Conservation (phyloP, 2,113 vertebrate species). For the Todiramphus saurophagus region DNA sequence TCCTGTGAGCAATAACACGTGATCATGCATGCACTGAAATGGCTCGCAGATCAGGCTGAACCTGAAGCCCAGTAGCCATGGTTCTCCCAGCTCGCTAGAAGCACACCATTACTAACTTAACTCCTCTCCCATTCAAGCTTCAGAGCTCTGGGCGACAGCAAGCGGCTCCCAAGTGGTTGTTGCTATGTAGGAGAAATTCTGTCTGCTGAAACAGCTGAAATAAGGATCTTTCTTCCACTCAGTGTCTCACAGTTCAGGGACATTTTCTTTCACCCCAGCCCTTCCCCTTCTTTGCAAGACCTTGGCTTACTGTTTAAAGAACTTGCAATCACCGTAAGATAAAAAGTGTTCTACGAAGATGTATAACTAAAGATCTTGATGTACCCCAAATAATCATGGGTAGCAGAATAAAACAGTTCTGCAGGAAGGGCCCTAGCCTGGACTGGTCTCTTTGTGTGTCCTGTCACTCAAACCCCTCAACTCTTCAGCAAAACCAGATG, state of each 20-base stretch:
- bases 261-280: not conserved
- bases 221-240: not conserved
- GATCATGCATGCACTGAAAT: not conserved
- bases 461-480: not conserved
- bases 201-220: not conserved
- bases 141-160: not conserved
- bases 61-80: not conserved
- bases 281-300: conserved; percentile 7
- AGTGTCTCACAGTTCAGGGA: conserved; percentile 23
- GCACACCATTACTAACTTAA: not conserved
- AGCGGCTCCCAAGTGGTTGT: not conserved
- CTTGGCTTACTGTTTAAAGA: conserved; percentile 59
- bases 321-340: conserved; percentile 4
- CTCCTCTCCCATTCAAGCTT: not conserved
- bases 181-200: not conserved
- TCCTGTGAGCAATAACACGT: not conserved
- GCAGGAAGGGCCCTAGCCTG: not conserved
- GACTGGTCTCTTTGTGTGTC: not conserved
- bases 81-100: not conserved
- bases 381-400: conserved; percentile 5
- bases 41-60: not conserved
- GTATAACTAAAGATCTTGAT: not conserved
- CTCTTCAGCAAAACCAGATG: not conserved
- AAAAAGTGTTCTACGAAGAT: conserved; percentile 16
- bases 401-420: not conserved